phyloP scores from a whole-genome alignment of 2,888 invertebrate genomes.

The Seladonia tumulorum region DNA sequence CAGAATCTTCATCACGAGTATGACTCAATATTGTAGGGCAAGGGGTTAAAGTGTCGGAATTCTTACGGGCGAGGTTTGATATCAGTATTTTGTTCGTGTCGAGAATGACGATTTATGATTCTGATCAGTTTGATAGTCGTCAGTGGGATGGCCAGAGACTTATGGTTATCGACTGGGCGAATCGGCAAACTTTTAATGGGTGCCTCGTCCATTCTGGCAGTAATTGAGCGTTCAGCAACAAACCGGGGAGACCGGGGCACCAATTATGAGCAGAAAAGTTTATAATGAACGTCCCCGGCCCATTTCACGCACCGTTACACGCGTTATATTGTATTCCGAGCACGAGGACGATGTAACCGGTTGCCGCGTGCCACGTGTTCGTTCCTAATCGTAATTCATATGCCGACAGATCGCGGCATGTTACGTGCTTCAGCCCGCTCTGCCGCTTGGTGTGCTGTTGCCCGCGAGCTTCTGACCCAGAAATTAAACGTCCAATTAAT shows the following conservation, averaged over 20 bases:
- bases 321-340: slow-evolving; percentile 54
- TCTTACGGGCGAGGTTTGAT: too few species aligned
- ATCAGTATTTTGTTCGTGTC: too few species aligned
- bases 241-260: neutral
- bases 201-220: neutral
- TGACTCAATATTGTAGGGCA: too few species aligned
- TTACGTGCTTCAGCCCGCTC: slow-evolving; percentile 31
- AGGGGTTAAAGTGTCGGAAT: too few species aligned
- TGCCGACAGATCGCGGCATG: slow-evolving; percentile 39
- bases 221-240: slow-evolving; percentile 45
- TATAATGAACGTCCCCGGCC: slow-evolving; percentile 54
- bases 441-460: slow-evolving; percentile 14
- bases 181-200: slow-evolving; percentile 43
- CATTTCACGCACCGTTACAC: slow-evolving; percentile 60
- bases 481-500: slow-evolving; percentile 27
- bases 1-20: too few species aligned
- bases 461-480: slow-evolving; percentile 14
- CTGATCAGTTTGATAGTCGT: neutral
- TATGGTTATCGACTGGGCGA: slow-evolving; percentile 8
- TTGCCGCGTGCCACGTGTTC: slow-evolving; percentile 48
- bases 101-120: neutral
- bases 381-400: slow-evolving; percentile 67
- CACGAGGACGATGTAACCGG: slow-evolving; percentile 29
- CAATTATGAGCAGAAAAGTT: slow-evolving; percentile 61
- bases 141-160: neutral